A percentile compares a stretch with the other conserved stretches of the same genome.
Evolutionary conservation across 2,888 invertebrate genomes (phyloP).

Genomic region (Calephelis perditalis): DNA sequence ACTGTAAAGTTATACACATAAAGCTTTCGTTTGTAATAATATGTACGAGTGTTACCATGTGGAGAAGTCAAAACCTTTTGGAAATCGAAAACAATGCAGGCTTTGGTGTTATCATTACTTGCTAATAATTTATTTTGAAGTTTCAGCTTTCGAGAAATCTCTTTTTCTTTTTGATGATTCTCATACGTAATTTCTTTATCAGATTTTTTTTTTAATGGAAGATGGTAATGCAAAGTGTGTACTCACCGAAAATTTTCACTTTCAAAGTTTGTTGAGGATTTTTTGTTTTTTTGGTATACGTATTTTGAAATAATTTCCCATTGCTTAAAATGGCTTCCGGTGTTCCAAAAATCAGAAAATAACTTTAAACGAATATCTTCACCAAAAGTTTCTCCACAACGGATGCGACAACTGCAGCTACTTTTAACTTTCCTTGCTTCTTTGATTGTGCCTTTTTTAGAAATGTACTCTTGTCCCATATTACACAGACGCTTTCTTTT

Average conservation of each 20-base stretch:
- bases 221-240: constrained; percentile 15
- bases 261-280: constrained; percentile 1
- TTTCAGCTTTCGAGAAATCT: no score
- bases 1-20: constrained; percentile 14
- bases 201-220: constrained; percentile 1
- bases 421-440: constrained; percentile 16
- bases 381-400: background rate
- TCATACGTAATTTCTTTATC: background rate
- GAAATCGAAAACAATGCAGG: constrained; percentile 21
- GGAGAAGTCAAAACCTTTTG: constrained; percentile 20
- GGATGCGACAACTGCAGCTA: constrained; percentile 12
- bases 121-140: constrained; percentile 18
- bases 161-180: no score
- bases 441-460: constrained; percentile 3
- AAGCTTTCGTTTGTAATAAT: constrained; percentile 18
- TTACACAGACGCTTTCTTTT: constrained; percentile 12
- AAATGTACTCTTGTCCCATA: constrained; percentile 1
- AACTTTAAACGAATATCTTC: constrained; percentile 3
- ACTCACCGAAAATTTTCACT: constrained; percentile 13
- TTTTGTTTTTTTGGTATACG: constrained; percentile 1
- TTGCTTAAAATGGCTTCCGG: no score
- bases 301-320: no score
- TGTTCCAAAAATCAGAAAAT: no score
- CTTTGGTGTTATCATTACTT: constrained; percentile 1
- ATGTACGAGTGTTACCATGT: constrained; percentile 19